Evolutionary conservation across 2,888 invertebrate genomes (phyloP).

Genomic region (Thereva unica): DNA sequence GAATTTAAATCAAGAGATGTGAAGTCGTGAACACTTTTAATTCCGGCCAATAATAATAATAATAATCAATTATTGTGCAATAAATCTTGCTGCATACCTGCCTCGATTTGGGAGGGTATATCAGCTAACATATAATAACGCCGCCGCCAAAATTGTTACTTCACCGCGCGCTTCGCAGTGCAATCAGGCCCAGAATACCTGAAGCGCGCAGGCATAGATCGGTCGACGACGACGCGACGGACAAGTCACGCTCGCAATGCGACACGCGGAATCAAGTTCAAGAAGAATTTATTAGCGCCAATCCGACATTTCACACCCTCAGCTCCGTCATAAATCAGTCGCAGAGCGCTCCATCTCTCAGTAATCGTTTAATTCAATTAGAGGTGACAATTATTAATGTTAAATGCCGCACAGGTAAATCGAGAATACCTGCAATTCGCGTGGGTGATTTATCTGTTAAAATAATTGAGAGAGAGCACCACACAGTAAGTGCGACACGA

Average conservation of each 20-base stretch:
- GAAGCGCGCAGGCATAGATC: too few relatives aligned
- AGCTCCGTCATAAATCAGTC: constrained; percentile 16
- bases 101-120: too few relatives aligned
- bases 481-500: constrained; percentile 4
- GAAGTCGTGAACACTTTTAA: too few relatives aligned
- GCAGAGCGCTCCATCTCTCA: constrained; percentile 7
- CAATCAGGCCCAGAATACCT: too few relatives aligned
- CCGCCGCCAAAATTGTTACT: too few relatives aligned
- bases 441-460: constrained; percentile 27
- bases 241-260: constrained; percentile 10
- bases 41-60: too few relatives aligned
- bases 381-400: constrained; percentile 38
- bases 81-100: too few relatives aligned
- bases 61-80: too few relatives aligned
- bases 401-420: constrained; percentile 23
- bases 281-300: constrained; percentile 25
- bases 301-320: constrained; percentile 17
- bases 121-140: too few relatives aligned
- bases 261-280: constrained; percentile 19
- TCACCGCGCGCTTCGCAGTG: too few relatives aligned
- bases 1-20: too few relatives aligned
- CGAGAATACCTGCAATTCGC: constrained; percentile 2
- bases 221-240: too few relatives aligned
- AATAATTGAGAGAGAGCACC: constrained; percentile 4
- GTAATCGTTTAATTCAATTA: constrained; percentile 39